phyloP scores from a whole-genome alignment of 2,888 invertebrate genomes.

The Cylloceria caligata region DNA sequence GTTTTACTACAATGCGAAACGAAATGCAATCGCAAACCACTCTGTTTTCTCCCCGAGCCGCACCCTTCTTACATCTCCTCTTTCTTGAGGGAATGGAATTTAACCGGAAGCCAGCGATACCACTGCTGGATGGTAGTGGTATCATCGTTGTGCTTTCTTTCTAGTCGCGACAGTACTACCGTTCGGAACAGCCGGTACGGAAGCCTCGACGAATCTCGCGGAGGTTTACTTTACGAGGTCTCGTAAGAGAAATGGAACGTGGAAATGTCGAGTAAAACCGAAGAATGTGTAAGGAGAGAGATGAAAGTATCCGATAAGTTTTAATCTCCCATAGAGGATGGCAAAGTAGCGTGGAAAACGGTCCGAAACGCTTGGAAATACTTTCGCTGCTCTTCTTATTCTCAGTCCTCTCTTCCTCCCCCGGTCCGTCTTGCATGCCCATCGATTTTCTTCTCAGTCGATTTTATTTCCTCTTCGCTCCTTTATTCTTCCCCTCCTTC shows the following conservation, averaged over 20 bases:
- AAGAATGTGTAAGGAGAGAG: constrained; percentile 2
- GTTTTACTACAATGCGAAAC: neutral
- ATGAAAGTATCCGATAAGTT: constrained; percentile 67
- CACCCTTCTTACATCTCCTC: constrained; percentile 2
- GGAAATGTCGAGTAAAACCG: constrained; percentile 34
- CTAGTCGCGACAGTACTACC: constrained; percentile 2
- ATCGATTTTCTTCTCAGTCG: constrained; percentile 7
- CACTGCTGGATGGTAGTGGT: constrained; percentile 5
- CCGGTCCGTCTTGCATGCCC: neutral
- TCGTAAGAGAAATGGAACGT: constrained; percentile 47
- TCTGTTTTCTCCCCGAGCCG: constrained; percentile 1
- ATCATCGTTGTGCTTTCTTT: constrained; percentile 14
- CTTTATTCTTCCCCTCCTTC: neutral
- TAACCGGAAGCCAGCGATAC: constrained; percentile 32
- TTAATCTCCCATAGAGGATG: constrained; percentile 67
- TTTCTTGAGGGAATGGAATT: constrained; percentile 44
- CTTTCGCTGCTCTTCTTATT: constrained; percentile 1
- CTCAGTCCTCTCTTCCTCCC: neutral
- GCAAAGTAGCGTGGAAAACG: constrained; percentile 46
- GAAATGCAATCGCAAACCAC: constrained; percentile 8
- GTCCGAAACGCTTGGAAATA: constrained; percentile 45
- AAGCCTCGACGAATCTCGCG: constrained; percentile 35
- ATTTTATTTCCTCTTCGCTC: constrained; percentile 20
- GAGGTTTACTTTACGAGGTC: constrained; percentile 45
- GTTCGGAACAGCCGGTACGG: constrained; percentile 27